These are phyloP conservation scores for Phyllostomus discolor DNA, from an alignment of 2,113 vertebrate species.

Conservation along the genomic window DNA sequence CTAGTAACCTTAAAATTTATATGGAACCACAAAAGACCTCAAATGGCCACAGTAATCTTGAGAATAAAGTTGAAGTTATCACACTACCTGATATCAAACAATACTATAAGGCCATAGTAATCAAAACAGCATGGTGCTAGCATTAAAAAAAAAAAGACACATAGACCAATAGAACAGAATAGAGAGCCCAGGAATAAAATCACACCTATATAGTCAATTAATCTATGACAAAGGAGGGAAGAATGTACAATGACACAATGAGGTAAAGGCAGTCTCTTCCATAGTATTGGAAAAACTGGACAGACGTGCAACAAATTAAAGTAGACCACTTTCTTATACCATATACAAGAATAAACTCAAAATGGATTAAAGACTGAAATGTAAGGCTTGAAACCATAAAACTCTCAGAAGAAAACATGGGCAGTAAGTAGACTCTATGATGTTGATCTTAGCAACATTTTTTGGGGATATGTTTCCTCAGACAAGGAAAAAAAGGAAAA, in stretches of 20 bases:
- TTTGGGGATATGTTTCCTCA: neutral
- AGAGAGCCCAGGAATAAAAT: neutral
- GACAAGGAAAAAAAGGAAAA: neutral
- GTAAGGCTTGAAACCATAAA: neutral
- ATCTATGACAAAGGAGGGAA: neutral
- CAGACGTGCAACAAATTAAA: neutral
- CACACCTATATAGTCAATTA: neutral
- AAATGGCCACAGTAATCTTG: neutral
- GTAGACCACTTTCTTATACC: neutral
- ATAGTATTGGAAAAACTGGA: neutral
- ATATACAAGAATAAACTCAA: neutral
- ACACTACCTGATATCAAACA: neutral
- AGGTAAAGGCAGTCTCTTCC: neutral
- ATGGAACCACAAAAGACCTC: neutral
- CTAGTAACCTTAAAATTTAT: neutral
- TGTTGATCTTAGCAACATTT: neutral
- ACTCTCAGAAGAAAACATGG: neutral
- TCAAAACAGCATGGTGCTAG: neutral
- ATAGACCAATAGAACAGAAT: neutral
- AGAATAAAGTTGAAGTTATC: neutral
- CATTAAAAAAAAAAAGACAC: neutral
- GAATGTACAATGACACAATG: neutral
- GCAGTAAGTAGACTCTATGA: neutral
- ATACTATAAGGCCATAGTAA: neutral
- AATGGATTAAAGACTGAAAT: neutral